Percentiles rank a stretch among this genome's conserved stretches.
Conservation (phyloP, 2,888 invertebrate species). For the Oithona nana region DNA sequence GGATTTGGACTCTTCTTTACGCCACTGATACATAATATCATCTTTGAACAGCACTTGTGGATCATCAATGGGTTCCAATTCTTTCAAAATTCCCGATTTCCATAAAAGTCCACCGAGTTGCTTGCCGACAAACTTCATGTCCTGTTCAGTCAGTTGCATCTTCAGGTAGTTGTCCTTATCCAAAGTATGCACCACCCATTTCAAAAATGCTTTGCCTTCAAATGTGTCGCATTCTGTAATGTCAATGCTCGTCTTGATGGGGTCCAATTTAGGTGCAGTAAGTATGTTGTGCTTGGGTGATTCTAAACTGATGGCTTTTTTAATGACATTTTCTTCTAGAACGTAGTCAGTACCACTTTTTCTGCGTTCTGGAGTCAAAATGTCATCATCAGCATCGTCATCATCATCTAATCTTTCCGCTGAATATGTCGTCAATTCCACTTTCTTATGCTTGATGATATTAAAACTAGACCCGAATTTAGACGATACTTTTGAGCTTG, state of each 20-base stretch:
- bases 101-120: neutral
- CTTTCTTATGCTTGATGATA: conserved; percentile 17
- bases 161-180: neutral
- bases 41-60: neutral
- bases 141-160: conserved; percentile 2
- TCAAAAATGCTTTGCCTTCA: conserved; percentile 1
- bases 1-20: neutral
- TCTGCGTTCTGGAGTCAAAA: neutral
- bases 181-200: neutral
- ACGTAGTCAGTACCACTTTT: neutral
- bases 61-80: neutral
- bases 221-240: conserved; percentile 2
- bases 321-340: neutral
- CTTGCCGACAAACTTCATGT: neutral
- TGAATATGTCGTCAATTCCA: conserved; percentile 11
- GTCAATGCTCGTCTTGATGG: neutral
- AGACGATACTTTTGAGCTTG: neutral
- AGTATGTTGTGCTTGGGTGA: neutral
- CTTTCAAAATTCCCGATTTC: neutral
- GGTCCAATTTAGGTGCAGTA: neutral
- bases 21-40: conserved; percentile 1
- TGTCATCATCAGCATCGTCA: neutral
- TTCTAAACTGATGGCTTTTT: neutral
- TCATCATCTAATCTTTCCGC: neutral
- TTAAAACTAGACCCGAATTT: conserved; percentile 10